Evolutionary conservation across 2,888 invertebrate species (phyloP).

Genomic region (Coleophora flavipennella): DNA sequence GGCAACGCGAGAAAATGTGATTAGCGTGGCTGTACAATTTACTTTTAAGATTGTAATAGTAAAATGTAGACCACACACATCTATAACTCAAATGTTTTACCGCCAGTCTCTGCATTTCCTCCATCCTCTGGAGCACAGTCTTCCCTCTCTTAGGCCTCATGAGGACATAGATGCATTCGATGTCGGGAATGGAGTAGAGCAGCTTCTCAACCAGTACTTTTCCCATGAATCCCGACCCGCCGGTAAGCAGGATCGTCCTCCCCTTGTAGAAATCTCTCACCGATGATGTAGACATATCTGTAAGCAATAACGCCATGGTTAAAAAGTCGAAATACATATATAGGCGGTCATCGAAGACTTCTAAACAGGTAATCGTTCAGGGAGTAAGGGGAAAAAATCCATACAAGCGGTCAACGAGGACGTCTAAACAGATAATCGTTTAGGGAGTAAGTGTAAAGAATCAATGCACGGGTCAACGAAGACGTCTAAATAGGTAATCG

Average conservation of each 20-base stretch:
- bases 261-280: slow-evolving; percentile 74
- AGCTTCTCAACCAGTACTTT: slow-evolving; percentile 76
- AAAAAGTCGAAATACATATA: no score
- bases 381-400: no score
- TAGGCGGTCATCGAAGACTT: no score
- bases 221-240: slow-evolving; percentile 78
- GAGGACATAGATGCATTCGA: slow-evolving; percentile 74
- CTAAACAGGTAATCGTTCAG: no score
- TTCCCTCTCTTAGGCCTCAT: slow-evolving; percentile 76
- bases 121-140: slow-evolving; percentile 69
- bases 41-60: neutral
- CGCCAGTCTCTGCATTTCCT: slow-evolving; percentile 75
- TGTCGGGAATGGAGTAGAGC: slow-evolving; percentile 72
- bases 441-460: no score
- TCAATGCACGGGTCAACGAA: no score
- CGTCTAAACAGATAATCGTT: no score
- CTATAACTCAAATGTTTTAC: slow-evolving; percentile 42
- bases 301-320: neutral
- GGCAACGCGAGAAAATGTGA: no score
- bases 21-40: no score
- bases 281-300: slow-evolving; percentile 25
- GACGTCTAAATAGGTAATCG: no score
- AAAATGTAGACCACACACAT: neutral
- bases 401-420: no score
- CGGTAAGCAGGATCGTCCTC: slow-evolving; percentile 72